Evolutionary conservation across 2,113 vertebrate species (phyloP).

Genomic region (Lasiurus cinereus): DNA sequence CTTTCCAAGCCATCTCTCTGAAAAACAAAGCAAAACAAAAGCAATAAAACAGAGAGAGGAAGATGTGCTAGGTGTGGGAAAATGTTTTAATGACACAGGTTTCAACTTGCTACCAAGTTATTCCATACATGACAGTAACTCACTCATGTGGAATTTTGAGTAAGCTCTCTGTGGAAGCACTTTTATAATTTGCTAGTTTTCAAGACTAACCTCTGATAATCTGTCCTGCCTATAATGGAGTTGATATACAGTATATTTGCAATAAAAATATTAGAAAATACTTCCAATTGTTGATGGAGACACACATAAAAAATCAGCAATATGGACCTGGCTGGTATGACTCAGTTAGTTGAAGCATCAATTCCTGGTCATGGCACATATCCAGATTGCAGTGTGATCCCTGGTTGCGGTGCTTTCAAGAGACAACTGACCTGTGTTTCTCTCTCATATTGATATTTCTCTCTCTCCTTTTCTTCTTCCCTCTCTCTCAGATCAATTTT

Average conservation of each 20-base stretch:
- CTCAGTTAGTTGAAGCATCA: neutral
- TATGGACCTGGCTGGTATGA: neutral
- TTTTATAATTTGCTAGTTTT: conserved; percentile 5
- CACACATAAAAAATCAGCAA: neutral
- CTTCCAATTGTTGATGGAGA: neutral
- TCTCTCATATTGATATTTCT: neutral
- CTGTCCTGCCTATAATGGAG: neutral
- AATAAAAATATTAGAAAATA: neutral
- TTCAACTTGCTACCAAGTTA: neutral
- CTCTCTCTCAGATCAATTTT: neutral
- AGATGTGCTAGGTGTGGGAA: conserved; percentile 19
- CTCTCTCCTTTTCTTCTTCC: neutral
- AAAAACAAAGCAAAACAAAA: neutral
- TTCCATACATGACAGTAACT: neutral
- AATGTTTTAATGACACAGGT: neutral
- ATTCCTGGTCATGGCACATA: neutral
- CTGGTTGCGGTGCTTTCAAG: neutral
- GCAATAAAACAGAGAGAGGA: neutral
- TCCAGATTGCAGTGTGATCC: neutral
- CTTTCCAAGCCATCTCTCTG: neutral
- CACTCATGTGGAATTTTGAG: conserved; percentile 32
- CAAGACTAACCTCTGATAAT: neutral
- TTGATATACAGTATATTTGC: neutral
- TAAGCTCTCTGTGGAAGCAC: neutral
- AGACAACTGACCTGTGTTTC: neutral